Conservation (phyloP, 2,888 invertebrate genomes). For the Andrena chrysosceles region DNA sequence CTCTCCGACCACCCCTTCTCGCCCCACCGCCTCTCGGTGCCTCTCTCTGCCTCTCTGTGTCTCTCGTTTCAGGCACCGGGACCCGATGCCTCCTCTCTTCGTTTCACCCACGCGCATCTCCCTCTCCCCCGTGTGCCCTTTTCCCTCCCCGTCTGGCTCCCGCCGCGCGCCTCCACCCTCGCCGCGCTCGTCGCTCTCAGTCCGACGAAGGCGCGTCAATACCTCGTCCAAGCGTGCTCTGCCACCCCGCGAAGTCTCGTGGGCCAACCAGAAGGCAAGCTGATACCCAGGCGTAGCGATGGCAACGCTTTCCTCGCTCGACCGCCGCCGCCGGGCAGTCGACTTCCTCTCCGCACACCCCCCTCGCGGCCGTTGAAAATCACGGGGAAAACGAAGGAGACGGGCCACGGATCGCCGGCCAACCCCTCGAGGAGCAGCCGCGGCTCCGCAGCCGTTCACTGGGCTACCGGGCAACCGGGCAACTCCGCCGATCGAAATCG, state of each 20-base stretch:
- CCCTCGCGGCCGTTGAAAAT: slow-evolving; percentile 21
- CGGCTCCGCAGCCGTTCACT: slow-evolving; percentile 41
- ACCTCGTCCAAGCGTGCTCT: slow-evolving; percentile 55
- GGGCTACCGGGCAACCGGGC: slow-evolving; percentile 51
- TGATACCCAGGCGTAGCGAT: slow-evolving; percentile 84
- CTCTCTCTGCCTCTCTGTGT: neutral
- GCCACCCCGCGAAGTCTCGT: slow-evolving; percentile 61
- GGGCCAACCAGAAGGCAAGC: slow-evolving; percentile 82
- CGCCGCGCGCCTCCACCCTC: neutral
- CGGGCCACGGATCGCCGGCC: slow-evolving; percentile 3
- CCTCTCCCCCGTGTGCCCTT: neutral
- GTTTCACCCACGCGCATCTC: no score
- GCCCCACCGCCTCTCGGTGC: neutral
- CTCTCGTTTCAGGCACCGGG: neutral
- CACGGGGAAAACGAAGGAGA: slow-evolving; percentile 25
- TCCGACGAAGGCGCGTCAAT: slow-evolving; percentile 60
- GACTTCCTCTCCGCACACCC: neutral
- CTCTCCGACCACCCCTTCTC: slow-evolving; percentile 13
- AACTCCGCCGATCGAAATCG: slow-evolving; percentile 39
- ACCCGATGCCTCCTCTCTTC: no score
- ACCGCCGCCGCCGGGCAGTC: slow-evolving; percentile 42
- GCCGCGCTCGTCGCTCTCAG: slow-evolving; percentile 34
- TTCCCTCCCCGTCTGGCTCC: slow-evolving; percentile 4
- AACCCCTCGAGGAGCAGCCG: slow-evolving; percentile 26
- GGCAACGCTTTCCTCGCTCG: slow-evolving; percentile 80